A percentile compares a stretch with the other conserved stretches of the same genome.
Conservation (phyloP, 2,113 vertebrate genomes). For the Tragelaphus buxtoni region DNA sequence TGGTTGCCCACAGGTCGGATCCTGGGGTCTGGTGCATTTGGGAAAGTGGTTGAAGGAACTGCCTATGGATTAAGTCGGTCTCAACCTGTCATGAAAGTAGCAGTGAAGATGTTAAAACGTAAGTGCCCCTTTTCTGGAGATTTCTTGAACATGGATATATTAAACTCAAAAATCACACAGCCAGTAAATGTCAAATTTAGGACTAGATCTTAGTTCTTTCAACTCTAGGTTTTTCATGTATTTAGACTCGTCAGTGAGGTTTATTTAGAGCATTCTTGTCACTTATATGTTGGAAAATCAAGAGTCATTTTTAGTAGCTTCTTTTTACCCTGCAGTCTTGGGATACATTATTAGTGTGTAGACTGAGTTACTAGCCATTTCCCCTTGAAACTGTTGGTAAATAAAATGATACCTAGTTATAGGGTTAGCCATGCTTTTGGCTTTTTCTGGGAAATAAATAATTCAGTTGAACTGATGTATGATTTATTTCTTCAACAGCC, state of each 20-base stretch:
- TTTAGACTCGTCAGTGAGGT: background rate
- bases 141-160: background rate
- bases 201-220: background rate
- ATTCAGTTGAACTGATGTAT: background rate
- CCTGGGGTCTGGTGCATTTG: constrained; percentile 96
- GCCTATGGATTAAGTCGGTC: constrained; percentile 96
- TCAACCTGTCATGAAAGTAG: constrained; percentile 98
- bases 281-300: background rate
- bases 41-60: constrained; percentile 98
- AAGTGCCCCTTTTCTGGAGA: constrained; percentile 69
- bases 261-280: background rate
- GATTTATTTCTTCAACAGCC: constrained; percentile 80
- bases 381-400: background rate
- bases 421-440: background rate
- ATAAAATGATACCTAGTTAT: background rate
- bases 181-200: background rate
- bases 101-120: constrained; percentile 99
- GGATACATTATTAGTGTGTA: background rate
- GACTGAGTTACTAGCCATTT: background rate
- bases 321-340: background rate
- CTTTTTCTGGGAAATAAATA: background rate
- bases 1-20: constrained; percentile 87
- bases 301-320: background rate
- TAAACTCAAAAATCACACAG: background rate
- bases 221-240: background rate